Evolutionary conservation across 2,113 vertebrate species (phyloP), one percentile per base, ranked within the genome.

Genomic region (Deroptyus accipitrinus): DNA sequence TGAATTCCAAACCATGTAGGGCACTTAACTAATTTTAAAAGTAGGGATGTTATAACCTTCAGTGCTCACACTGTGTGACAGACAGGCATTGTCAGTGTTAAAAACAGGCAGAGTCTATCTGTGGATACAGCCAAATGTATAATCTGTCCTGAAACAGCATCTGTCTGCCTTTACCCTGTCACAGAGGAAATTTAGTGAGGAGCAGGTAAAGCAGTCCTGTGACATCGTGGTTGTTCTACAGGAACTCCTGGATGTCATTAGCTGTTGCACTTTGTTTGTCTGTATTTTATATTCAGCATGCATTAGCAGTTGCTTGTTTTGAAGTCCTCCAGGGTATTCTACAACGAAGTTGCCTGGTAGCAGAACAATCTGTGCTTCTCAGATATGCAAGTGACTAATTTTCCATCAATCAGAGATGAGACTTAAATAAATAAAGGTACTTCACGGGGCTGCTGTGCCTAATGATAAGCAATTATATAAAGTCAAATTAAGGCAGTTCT

Each of bases 381-480:
- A 96, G 97, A 98, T 98, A 98, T 97, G 96, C 96, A 96, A 98
- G 97, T 95, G 97, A 98, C 96, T 98, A 97, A 97, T 98, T 98
- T 98, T 97, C 98, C 97, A 98, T 98, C 98, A 97, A 96, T 98
- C 98, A 98, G 96, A 97, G 97, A 98, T 96, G 97, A 97, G 97
- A 97, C 97, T 98, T 98, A 98, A 98, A 98, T 98, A 98, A 98
- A 98, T 98, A 98, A 98, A 98, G 98, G 97, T 98, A 96, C 97
- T 98, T 98, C 95, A 86, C 92, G 93, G 97, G 97, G 97, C 93
- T 97, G 97, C 98, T 98, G 98, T 97, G 97, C 97, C 97, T 98
- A 98, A 98, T 98, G 98, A 98, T 98, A 98, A 98, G 98, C 98
- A 98, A 98, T 98, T 98, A 98, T 94, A 96, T 97, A 97, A 97